Percentiles rank a stretch among this genome's conserved stretches.
Conservation (phyloP, 2,797 vertebrate genomes). For the Picus viridis region DNA sequence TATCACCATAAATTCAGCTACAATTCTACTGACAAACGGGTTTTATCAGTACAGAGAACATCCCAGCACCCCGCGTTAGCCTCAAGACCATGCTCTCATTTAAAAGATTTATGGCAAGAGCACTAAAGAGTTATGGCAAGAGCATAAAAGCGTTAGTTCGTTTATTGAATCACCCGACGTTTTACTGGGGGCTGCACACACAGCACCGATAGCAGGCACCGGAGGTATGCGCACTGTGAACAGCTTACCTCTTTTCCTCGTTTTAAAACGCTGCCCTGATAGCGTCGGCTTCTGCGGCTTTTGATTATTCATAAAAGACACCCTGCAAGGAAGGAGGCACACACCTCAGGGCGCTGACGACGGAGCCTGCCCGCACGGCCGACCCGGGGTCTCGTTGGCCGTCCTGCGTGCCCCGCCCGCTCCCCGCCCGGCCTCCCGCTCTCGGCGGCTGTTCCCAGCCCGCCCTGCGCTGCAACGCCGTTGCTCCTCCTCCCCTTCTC, state of each 20-base stretch:
- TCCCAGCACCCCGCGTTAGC: not conserved
- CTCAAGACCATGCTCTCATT: fast-evolving
- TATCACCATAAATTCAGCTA: not conserved
- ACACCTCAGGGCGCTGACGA: not conserved
- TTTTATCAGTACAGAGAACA: not conserved
- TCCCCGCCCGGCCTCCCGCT: not conserved
- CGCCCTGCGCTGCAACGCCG: not conserved
- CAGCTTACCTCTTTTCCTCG: conserved; percentile 94
- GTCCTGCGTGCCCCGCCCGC: not conserved
- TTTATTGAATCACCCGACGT: fast-evolving
- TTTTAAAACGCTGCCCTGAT: conserved; percentile 99
- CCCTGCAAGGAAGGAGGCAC: conserved; percentile 70
- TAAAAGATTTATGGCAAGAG: fast-evolving
- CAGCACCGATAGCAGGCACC: fast-evolving
- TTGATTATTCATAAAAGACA: conserved; percentile 99
- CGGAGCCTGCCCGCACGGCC: not conserved
- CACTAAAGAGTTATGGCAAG: fast-evolving
- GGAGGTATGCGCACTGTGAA: fast-evolving
- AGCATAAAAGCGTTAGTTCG: fast-evolving
- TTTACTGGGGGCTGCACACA: fast-evolving
- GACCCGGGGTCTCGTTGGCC: not conserved
- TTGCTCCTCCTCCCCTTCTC: not conserved
- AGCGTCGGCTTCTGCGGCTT: conserved; percentile 99
- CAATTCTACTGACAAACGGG: not conserved
- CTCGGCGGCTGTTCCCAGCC: not conserved